A percentile compares a stretch with the other conserved stretches of the same genome.
Evolutionary conservation across 2,888 invertebrate genomes (phyloP).

Genomic region (Anorthoa munda): DNA sequence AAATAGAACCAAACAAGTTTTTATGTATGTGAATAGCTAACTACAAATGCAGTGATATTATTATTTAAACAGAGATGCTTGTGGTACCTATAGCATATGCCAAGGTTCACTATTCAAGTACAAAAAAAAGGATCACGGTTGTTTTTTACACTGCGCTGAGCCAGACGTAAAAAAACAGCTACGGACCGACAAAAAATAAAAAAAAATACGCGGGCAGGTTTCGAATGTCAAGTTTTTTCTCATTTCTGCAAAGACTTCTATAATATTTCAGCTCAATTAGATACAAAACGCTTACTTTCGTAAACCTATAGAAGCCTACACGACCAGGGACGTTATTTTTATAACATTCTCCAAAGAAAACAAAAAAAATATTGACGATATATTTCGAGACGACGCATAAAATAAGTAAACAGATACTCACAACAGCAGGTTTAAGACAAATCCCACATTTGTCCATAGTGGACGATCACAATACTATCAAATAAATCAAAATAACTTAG

Average conservation of each 20-base stretch:
- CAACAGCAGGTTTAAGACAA: conserved; percentile 86
- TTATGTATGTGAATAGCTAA: conserved; percentile 28
- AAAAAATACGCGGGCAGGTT: conserved; percentile 90
- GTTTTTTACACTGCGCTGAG: conserved; percentile 86
- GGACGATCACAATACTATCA: conserved; percentile 66
- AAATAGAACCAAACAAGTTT: conserved; percentile 47
- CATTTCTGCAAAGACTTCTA: conserved; percentile 68
- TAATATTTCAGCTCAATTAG: conserved; percentile 58
- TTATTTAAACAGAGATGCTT: conserved; percentile 53
- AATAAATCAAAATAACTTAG: conserved; percentile 77
- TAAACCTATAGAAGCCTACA: conserved; percentile 60
- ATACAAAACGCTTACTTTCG: conserved; percentile 45
- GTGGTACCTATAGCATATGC: conserved; percentile 70
- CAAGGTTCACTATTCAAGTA: conserved; percentile 80
- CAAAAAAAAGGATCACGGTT: conserved; percentile 78
- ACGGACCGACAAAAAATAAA: conserved; percentile 80
- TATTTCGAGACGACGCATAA: conserved; percentile 75
- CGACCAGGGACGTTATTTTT: conserved; percentile 82
- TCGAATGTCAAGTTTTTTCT: conserved; percentile 85
- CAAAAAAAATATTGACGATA: conserved; percentile 85
- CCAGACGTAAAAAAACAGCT: conserved; percentile 89
- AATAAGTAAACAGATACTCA: conserved; percentile 77
- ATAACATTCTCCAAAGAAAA: conserved; percentile 86
- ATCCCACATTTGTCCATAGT: conserved; percentile 89
- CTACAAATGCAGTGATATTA: conserved; percentile 50